Evolutionary conservation across 30 jellyfish, hydroid and myxozoan genomes (phyloP).

Genomic region (Catostylus mosaicus): DNA sequence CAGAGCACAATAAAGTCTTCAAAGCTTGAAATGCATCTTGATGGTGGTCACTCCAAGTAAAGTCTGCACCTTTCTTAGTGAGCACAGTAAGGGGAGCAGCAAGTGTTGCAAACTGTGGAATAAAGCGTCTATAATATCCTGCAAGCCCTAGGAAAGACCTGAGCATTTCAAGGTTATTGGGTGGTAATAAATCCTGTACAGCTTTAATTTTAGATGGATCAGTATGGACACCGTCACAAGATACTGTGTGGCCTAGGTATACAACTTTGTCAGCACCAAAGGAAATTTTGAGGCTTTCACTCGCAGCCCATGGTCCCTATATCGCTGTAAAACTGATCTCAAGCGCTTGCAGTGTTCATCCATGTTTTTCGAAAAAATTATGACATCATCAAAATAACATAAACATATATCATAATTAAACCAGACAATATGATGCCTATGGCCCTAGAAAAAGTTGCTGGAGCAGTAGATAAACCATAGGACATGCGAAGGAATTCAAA

Average conservation of each 20-base stretch:
- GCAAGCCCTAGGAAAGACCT: conserved; percentile 30
- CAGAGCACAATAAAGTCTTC: conserved; percentile 18
- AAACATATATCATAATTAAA: conserved; percentile 21
- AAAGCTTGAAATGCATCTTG: conserved; percentile 13
- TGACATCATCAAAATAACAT: conserved; percentile 39
- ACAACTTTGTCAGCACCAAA: conserved; percentile 31
- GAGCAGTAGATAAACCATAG: conserved; percentile 48
- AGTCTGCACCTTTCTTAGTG: conserved; percentile 20
- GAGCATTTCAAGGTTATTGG: conserved; percentile 13
- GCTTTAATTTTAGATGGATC: conserved; percentile 40
- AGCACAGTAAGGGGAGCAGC: conserved; percentile 46
- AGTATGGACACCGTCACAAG: conserved; percentile 42
- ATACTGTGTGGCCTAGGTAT: conserved; percentile 26
- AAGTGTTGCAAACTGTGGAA: conserved; percentile 42
- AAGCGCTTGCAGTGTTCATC: conserved; percentile 12
- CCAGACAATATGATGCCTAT: conserved; percentile 40
- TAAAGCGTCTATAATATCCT: conserved; percentile 44
- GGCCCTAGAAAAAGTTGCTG: conserved; percentile 50
- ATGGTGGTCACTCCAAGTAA: conserved; percentile 34
- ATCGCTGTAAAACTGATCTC: conserved; percentile 1
- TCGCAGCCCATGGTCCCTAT: not conserved
- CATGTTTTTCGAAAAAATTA: conserved; percentile 11
- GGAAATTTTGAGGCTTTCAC: conserved; percentile 31
- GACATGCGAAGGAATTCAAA: conserved; percentile 33
- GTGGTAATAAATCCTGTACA: conserved; percentile 9